These are phyloP conservation scores for Diplolepis rosae DNA, from an alignment of 2,888 invertebrate genomes.

Conservation along the genomic window DNA sequence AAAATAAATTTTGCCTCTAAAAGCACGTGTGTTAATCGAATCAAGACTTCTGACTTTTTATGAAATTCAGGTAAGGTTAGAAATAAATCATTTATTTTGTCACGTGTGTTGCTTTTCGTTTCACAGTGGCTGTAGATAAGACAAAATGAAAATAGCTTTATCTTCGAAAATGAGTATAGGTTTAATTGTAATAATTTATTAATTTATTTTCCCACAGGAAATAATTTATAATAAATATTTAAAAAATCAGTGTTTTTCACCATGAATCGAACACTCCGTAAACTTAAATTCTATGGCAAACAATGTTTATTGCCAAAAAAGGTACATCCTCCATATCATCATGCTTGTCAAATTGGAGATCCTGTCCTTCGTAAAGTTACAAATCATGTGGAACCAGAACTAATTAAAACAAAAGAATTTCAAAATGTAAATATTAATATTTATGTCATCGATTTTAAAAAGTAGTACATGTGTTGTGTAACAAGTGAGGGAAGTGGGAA, in stretches of 20 bases:
- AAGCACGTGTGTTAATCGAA: too few species aligned
- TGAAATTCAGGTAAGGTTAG: too few species aligned
- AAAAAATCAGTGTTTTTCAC: not conserved
- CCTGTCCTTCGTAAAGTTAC: slow-evolving; percentile 2
- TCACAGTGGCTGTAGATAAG: not conserved
- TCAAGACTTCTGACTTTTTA: too few species aligned
- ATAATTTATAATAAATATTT: not conserved
- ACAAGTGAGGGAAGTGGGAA: not conserved
- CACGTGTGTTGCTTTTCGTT: not conserved
- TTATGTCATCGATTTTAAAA: not conserved
- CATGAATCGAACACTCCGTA: not conserved
- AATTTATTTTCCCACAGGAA: too few species aligned
- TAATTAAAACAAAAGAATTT: not conserved
- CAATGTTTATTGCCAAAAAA: not conserved
- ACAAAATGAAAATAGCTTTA: not conserved
- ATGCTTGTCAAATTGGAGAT: slow-evolving; percentile 21
- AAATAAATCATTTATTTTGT: too few species aligned
- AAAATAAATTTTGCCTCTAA: too few species aligned
- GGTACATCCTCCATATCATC: not conserved
- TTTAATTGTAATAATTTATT: not conserved
- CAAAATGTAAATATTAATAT: not conserved
- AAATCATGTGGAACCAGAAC: not conserved
- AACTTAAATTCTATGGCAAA: not conserved
- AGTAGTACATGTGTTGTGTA: too few species aligned
- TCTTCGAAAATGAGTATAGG: not conserved